Percentiles rank a stretch among this genome's conserved stretches.
Conservation (phyloP, 2,888 invertebrate species). For the Acanthosepion lycidas region DNA sequence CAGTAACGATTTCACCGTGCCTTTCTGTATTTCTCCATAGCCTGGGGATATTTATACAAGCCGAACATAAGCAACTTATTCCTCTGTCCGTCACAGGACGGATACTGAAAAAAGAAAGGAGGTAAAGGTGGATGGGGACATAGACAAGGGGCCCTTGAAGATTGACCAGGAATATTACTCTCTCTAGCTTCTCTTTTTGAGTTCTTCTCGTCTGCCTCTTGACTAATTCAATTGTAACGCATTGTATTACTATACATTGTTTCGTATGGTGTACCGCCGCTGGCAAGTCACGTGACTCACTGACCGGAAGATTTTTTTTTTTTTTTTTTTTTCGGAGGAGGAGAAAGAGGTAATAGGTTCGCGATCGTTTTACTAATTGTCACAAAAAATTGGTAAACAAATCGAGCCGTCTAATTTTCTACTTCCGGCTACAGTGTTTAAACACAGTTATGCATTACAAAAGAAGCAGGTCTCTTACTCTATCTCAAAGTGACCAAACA, state of each 20-base stretch:
- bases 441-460: background rate
- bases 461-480: background rate
- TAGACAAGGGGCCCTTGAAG: too few species aligned
- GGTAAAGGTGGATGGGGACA: too few species aligned
- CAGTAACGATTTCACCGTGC: too few species aligned
- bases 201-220: background rate
- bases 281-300: slow-evolving; percentile 1
- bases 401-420: background rate
- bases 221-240: background rate
- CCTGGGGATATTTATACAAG: background rate
- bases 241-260: background rate
- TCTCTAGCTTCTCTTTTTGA: background rate
- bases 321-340: too few species aligned
- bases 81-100: background rate
- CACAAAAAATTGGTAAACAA: too few species aligned
- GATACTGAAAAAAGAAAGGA: background rate
- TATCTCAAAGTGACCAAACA: background rate
- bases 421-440: background rate
- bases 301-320: background rate
- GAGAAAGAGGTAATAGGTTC: background rate
- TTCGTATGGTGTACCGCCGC: background rate
- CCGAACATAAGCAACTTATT: background rate
- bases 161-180: too few species aligned
- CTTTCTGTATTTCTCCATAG: background rate
- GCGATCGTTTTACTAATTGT: too few species aligned